Evolutionary conservation across 64 coral and sea anemone species (phyloP).

Genomic region (Pocillopora verrucosa): DNA sequence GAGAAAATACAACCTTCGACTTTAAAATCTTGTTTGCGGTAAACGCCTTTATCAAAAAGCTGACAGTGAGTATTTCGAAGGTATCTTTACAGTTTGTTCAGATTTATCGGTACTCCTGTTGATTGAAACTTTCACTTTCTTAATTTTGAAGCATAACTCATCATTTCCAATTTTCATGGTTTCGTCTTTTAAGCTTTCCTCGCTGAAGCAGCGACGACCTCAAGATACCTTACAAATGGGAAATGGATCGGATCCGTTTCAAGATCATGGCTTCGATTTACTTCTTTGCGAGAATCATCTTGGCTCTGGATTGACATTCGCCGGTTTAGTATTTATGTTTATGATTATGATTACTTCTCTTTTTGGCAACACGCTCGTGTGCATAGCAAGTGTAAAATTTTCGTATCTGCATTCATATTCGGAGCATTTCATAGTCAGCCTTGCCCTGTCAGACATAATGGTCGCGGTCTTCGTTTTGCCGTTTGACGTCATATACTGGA

Average conservation of each 20-base stretch:
- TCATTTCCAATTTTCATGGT: neutral
- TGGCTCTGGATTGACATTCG: conserved; percentile 41
- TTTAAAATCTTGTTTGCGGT: neutral
- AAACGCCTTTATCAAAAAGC: neutral
- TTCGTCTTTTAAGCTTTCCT: conserved; percentile 6
- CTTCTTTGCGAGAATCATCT: conserved; percentile 43
- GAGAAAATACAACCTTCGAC: too few species aligned
- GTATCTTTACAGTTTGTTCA: neutral
- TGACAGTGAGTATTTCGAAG: neutral
- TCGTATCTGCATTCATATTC: conserved; percentile 60
- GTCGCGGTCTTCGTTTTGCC: conserved; percentile 64
- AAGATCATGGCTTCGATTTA: neutral
- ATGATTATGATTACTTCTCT: conserved; percentile 53
- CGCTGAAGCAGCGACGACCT: neutral
- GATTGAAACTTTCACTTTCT: neutral
- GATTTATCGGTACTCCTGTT: neutral
- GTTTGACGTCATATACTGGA: conserved; percentile 82
- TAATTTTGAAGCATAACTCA: neutral
- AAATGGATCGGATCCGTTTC: neutral
- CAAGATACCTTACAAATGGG: neutral
- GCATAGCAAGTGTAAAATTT: conserved; percentile 59
- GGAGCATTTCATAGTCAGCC: conserved; percentile 66
- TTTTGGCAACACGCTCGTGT: conserved; percentile 70
- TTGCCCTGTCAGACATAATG: conserved; percentile 83
- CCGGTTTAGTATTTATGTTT: conserved; percentile 66